Percentiles rank a stretch among this genome's conserved stretches.
These are phyloP conservation scores for Ganaspis sp. DNA, from an alignment of 1,140 invertebrate species.

Conservation along the genomic window DNA sequence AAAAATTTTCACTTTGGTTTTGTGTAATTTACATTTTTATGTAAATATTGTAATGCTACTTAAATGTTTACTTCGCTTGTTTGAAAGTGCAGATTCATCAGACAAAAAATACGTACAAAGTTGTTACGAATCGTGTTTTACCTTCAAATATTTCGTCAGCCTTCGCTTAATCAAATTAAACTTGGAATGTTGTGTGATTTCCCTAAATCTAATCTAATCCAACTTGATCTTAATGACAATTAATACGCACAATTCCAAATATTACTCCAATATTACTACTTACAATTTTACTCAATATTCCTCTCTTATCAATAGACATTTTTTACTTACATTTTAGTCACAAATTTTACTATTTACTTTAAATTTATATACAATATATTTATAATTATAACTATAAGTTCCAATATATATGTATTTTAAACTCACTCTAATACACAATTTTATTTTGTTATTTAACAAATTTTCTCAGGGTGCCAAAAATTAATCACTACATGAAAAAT, in stretches of 20 bases:
- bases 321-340: too few relatives aligned
- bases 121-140: constrained; percentile 11
- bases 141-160: background rate
- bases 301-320: too few relatives aligned
- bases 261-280: background rate
- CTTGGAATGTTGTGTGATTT: constrained; percentile 26
- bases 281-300: background rate
- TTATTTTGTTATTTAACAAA: too few relatives aligned
- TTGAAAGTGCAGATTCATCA: background rate
- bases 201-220: constrained; percentile 17
- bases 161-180: constrained; percentile 10
- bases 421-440: too few relatives aligned
- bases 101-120: background rate
- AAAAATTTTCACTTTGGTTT: background rate
- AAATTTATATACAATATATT: too few relatives aligned
- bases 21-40: background rate
- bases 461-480: too few relatives aligned
- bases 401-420: too few relatives aligned
- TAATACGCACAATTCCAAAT: background rate
- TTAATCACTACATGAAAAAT: too few relatives aligned
- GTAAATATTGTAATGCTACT: background rate
- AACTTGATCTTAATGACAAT: background rate
- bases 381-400: too few relatives aligned
- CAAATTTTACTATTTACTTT: too few relatives aligned
- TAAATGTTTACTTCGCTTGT: background rate